Base-by-base conservation (phyloP, 2,113 vertebrate species). In the Sterrhoptilus dennistouni region DNA sequence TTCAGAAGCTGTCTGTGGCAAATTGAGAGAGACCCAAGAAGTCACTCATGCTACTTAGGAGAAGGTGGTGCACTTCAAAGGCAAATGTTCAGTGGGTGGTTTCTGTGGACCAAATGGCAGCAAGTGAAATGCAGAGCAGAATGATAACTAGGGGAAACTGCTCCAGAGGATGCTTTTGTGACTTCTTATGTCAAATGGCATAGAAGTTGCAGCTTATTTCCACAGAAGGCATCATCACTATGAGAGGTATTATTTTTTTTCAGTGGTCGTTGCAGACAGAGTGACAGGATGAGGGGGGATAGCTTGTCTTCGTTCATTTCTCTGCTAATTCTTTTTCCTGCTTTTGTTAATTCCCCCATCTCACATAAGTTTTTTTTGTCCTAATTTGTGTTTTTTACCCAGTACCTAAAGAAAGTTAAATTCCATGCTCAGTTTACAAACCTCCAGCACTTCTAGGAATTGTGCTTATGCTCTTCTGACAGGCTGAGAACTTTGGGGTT, bases 31-130 rank as follows among this genome's bases (percentile, higher is more conserved):
- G 38, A 86, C 83, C 76, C 83, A 88, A 92, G 92, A 95, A 93
- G 84, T 96, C 90, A 88, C 59, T 94, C 75, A 89, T 50, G 42
- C 66, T 61, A 22, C 31, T 59, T 4, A 53, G 72, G 60, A 78
- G 70, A 91, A 72, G 66, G 61, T 72, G 79, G 28, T 84, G 84
- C 45, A 49, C 84, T 91, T 76, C 36, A 54, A 42, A 89, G 78
- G 65, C 94, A 95, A 91, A 91, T 91, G 94, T 96, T 94, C 90
- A 87, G 93, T 95, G 90, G 90, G 90, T 92, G 96, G 95, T 54
- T 93, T 92, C 82, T 81, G 45, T 2, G 71, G 92, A 76, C 75
- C 90, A 96, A 50, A 94, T 87, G 88, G 71, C 76, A 88, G 78
- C 44, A 60, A 86, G 42, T 27, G 56, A 95, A 90, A 86, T 53